Evolutionary conservation across 2,797 vertebrate species (phyloP).

Genomic region (Chromis chromis): DNA sequence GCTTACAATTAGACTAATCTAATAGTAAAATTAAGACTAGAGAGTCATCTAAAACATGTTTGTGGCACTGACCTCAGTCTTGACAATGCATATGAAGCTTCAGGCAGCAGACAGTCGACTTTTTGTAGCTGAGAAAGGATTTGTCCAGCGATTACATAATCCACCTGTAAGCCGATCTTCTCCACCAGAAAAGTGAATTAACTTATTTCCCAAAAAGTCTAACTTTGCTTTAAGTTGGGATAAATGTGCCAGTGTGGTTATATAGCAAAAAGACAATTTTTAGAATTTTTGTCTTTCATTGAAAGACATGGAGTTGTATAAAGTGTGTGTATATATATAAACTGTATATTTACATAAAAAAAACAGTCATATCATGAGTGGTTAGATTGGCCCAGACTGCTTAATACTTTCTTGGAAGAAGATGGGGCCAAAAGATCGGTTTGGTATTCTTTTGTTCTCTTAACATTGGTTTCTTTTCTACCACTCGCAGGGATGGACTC

Average conservation of each 20-base stretch:
- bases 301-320: constrained; percentile 65
- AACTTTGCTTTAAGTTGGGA: constrained; percentile 22
- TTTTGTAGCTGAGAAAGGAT: no score
- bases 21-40: not conserved
- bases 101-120: no score
- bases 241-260: constrained; percentile 45
- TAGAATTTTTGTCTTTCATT: constrained; percentile 69
- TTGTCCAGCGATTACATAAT: no score
- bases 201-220: constrained; percentile 18
- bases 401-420: constrained; percentile 59
- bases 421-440: constrained; percentile 50
- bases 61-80: not conserved
- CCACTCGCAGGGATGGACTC: constrained; percentile 51
- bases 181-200: not conserved
- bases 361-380: constrained; percentile 53
- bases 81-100: no score
- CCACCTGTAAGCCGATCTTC: no score
- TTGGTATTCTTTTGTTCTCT: constrained; percentile 18
- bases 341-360: constrained; percentile 58
- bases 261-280: constrained; percentile 69
- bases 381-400: constrained; percentile 50
- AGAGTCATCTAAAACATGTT: not conserved
- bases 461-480: constrained; percentile 18
- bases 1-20: not conserved
- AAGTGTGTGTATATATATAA: constrained; percentile 55